These are phyloP conservation scores for Phania funesta DNA, from an alignment of 2,888 invertebrate species.

Conservation along the genomic window DNA sequence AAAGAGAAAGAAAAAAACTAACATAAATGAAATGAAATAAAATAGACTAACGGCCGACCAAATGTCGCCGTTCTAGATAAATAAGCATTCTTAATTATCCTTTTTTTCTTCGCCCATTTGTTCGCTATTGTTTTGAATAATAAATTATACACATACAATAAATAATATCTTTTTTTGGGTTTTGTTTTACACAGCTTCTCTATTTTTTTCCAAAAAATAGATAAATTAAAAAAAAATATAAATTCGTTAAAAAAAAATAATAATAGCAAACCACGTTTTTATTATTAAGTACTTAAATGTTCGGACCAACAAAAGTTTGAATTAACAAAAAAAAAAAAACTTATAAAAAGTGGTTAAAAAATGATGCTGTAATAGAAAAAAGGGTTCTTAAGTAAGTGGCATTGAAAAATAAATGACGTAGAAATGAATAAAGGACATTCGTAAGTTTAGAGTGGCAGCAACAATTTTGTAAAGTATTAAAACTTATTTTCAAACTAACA, in stretches of 20 bases:
- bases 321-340: too few relatives aligned
- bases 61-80: slow-evolving; percentile 79
- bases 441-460: slow-evolving; percentile 2
- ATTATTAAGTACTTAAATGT: slow-evolving; percentile 58
- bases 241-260: slow-evolving; percentile 23
- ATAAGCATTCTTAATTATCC: slow-evolving; percentile 79
- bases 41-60: slow-evolving; percentile 69
- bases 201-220: slow-evolving; percentile 6
- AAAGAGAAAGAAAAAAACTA: slow-evolving; percentile 19
- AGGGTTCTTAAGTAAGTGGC: slow-evolving; percentile 35
- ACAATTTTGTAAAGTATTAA: slow-evolving; percentile 6
- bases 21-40: slow-evolving; percentile 54
- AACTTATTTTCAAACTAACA: slow-evolving; percentile 20
- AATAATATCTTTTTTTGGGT: slow-evolving; percentile 38
- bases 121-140: slow-evolving; percentile 48
- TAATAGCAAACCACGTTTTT: slow-evolving; percentile 58
- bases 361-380: slow-evolving; percentile 38
- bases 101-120: slow-evolving; percentile 60
- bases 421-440: slow-evolving; percentile 35
- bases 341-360: slow-evolving; percentile 36
- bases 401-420: slow-evolving; percentile 52
- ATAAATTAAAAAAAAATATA: not conserved
- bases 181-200: not conserved
- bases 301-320: slow-evolving; percentile 3
- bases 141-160: slow-evolving; percentile 60